Percentiles rank a stretch among this genome's conserved stretches.
phyloP scores from a whole-genome alignment of 2,113 vertebrate species.

The Hippocampus abdominalis region DNA sequence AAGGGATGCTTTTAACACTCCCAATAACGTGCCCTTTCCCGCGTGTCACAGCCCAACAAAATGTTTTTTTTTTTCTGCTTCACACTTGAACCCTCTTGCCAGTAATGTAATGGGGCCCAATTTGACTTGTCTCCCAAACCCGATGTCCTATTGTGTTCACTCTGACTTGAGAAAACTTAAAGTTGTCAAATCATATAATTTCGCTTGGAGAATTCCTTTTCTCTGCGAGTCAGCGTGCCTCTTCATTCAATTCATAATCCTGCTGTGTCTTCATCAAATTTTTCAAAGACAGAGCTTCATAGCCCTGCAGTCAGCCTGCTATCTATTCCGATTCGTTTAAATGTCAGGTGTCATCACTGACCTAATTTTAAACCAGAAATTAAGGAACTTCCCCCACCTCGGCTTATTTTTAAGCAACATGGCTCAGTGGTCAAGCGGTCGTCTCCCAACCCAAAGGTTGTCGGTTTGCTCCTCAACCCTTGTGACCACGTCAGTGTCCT shows the following conservation, averaged over 20 bases:
- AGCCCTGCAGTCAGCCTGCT: not conserved
- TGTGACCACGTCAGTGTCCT: no score
- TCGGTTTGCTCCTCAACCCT: no score
- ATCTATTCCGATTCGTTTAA: not conserved
- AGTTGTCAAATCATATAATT: not conserved
- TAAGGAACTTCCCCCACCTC: not conserved
- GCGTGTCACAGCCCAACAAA: not conserved
- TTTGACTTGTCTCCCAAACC: not conserved
- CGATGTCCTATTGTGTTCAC: not conserved
- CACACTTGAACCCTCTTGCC: not conserved
- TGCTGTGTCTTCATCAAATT: conserved; percentile 1
- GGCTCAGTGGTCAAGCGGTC: no score
- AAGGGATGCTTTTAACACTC: not conserved
- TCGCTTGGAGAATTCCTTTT: conserved; percentile 1
- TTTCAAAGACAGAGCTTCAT: not conserved
- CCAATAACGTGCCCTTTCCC: not conserved
- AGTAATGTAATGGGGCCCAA: not conserved
- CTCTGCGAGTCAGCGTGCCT: not conserved
- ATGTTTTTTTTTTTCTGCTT: not conserved
- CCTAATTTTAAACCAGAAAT: not conserved
- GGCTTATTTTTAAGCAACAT: no score
- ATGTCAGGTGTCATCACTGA: conserved; percentile 3
- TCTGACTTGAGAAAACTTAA: not conserved
- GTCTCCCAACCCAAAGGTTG: no score
- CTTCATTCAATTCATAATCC: not conserved